Evolutionary conservation across 2,113 vertebrate species (phyloP), one percentile per base, ranked within the genome.

Genomic region (Ameiurus melas): DNA sequence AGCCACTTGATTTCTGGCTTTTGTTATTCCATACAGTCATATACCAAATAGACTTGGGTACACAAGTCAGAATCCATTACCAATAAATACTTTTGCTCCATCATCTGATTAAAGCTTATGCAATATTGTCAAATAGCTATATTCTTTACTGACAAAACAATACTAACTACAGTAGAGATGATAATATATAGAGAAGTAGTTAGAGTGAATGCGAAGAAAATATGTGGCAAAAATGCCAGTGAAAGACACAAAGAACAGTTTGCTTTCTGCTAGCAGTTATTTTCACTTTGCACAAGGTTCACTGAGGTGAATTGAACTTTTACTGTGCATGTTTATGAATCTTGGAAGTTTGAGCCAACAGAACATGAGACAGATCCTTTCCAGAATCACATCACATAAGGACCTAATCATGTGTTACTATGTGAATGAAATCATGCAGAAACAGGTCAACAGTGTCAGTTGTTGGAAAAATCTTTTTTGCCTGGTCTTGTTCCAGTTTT

Each of bases 1-100:
- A 86, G 83, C 22, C 53, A 33, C 47, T 84, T 85, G 68, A 66
- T 90, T 60, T 84, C 25, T 85, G 86, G 62, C 51, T 39, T 43
- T 83, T 62, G 33, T 81, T 57, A 81, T 33, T 57, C 7, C 53
- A 62, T 25, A 83, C 80, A 82, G 55, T 58, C 9, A 25, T 60
- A 58, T 39, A 68, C 53, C 43, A 68, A 84, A 43, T 62, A 80
- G 5, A 57, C n/a, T 9, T 55, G 77, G 47, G 77, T 47, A 17
- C 4, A 5, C 20, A 16, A 78, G 47, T 47, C 75, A 78, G 75
- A 19, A 80, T 30, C 27, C 51, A 80, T 80, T 81, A 83, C 57
- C 36, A 43, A 19, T 43, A 66, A 83, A 9, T 66, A 66, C 22
- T 17, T 68, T 12, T 19, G n/a, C 6, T 84, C 14, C 14, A 84